Evolutionary conservation across 2,113 vertebrate species (phyloP).

Genomic region (Crotalus horridus): DNA sequence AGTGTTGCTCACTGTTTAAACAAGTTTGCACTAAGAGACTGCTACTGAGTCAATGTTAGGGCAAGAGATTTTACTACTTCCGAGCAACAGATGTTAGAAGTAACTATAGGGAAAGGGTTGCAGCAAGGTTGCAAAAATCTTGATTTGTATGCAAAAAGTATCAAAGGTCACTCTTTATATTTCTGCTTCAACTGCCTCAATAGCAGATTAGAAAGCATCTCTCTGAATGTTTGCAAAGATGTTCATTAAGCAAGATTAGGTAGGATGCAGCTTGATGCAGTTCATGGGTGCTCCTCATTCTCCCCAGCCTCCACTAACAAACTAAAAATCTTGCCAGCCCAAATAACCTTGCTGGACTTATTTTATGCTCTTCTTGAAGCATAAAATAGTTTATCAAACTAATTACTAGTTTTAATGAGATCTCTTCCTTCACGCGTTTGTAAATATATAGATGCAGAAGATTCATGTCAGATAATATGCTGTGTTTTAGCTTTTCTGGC

Average conservation of each 20-base stretch:
- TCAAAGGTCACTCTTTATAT: neutral
- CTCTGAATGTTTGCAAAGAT: neutral
- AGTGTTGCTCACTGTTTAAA: neutral
- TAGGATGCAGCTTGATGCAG: too few relatives aligned
- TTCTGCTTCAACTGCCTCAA: neutral
- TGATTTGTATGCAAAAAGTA: neutral
- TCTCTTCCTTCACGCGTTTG: neutral
- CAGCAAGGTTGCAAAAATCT: neutral
- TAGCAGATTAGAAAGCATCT: neutral
- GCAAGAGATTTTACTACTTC: neutral
- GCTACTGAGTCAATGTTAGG: neutral
- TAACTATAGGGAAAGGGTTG: neutral
- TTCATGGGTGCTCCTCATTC: neutral
- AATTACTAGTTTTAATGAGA: slow-evolving; percentile 13
- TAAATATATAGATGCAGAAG: slow-evolving; percentile 12
- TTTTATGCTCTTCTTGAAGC: slow-evolving; percentile 10
- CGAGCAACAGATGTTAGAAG: neutral
- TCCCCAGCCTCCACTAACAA: neutral
- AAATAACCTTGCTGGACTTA: slow-evolving; percentile 2
- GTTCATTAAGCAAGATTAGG: neutral
- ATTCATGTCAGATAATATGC: slow-evolving; percentile 2
- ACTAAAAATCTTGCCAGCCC: neutral
- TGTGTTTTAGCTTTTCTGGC: slow-evolving; percentile 3
- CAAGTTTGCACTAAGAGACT: neutral
- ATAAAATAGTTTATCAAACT: slow-evolving; percentile 12